Conservation (phyloP, 2,113 vertebrate genomes). For the Toxostoma redivivum region DNA sequence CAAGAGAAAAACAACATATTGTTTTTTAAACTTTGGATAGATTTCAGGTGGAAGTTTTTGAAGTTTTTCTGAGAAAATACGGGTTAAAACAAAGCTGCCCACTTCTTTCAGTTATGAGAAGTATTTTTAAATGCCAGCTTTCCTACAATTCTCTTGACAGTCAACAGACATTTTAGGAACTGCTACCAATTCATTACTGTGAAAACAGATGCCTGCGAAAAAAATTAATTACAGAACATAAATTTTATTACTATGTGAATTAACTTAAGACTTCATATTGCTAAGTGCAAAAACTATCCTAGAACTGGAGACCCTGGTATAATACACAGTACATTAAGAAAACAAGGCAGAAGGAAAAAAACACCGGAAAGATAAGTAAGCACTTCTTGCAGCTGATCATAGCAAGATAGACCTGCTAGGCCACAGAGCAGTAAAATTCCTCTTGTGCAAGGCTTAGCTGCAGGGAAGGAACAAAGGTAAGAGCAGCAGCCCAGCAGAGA, state of each 20-base stretch:
- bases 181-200: slow-evolving; percentile 53
- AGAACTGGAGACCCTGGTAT: not conserved
- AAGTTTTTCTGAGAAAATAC: not conserved
- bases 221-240: slow-evolving; percentile 53
- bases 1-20: not conserved
- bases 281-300: not conserved
- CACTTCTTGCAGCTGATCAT: not conserved
- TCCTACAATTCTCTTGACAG: slow-evolving; percentile 39
- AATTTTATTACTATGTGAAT: slow-evolving; percentile 51
- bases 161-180: slow-evolving; percentile 41
- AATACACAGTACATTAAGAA: not conserved
- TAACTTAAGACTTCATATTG: not conserved
- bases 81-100: slow-evolving; percentile 1
- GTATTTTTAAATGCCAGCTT: slow-evolving; percentile 28
- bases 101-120: slow-evolving; percentile 2
- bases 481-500: not conserved
- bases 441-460: not conserved
- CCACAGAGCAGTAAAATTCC: not conserved
- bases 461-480: not conserved
- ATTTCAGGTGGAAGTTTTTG: not conserved
- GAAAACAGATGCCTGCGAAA: slow-evolving; percentile 54
- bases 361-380: not conserved
- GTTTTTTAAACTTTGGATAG: not conserved
- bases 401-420: not conserved
- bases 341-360: not conserved